Evolutionary conservation across 2,888 invertebrate species (phyloP), one percentile per base, ranked within the genome.

Genomic region (Pristionchus fissidentatus): DNA sequence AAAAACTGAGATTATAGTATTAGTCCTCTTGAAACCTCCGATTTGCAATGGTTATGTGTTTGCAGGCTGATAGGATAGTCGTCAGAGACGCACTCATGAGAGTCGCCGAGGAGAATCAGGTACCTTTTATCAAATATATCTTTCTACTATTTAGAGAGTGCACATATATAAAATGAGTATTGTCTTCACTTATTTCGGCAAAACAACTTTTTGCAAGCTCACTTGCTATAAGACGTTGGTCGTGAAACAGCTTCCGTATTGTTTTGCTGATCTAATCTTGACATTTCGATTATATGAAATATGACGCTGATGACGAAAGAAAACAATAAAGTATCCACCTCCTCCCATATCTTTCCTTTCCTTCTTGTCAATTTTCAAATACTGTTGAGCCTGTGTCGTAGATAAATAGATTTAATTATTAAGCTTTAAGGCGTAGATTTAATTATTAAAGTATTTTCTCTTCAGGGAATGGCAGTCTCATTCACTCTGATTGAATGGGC

Each of bases 401-500:
- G 15, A 15, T 52, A 15, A 15, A 52, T 19, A 52, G 52, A 66
- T 66, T 26, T 66, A 35, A 29, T 26, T 26, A 66, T 66, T 66
- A 13, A 66, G 5, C 13, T 66, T 66, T 22, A 22, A 32, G 15
- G 15, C 4, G n/a, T 55, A 22, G 4, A 66, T 10, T 15, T 66
- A 38, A 66, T 35, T 35, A 75, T 8, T n/a, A n/a, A n/a, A n/a
- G n/a, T n/a, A n/a, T n/a, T n/a, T n/a, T n/a, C n/a, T n/a, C n/a
- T n/a, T 1, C 4, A 57, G 57, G 83, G 83, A 1, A 83, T 83
- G 83, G 83, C 83, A 22, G 83, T 83, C 15, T 73, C 73, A 1
- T 83, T 75, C 75, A 73, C 75, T 5, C 38, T 83, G 19, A 83
- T 83, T 46, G 83, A 83, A 32, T 66, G 62, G 43, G 73, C 75